A percentile compares a stretch with the other conserved stretches of the same genome.
phyloP scores from a whole-genome alignment of 2,113 vertebrate genomes.

The Nothocercus nigrocapillus region DNA sequence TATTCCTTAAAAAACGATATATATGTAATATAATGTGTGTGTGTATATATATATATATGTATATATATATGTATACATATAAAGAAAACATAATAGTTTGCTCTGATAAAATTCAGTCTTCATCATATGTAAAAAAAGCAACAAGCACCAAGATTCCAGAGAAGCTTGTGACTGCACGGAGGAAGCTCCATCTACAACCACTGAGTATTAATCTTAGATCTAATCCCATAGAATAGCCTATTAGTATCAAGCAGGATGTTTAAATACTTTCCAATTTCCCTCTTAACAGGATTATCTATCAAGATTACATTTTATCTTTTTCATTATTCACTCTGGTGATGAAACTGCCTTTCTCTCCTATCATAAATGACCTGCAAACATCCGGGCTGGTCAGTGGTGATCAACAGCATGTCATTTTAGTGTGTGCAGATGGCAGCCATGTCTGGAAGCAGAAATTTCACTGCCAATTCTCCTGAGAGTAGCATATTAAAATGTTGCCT shows the following conservation, averaged over 20 bases:
- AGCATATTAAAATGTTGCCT: neutral
- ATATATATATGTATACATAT: too few species aligned
- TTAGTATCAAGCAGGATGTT: constrained; percentile 21
- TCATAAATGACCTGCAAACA: constrained; percentile 28
- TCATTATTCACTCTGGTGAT: constrained; percentile 23
- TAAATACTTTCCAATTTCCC: constrained; percentile 39
- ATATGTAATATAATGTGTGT: too few species aligned
- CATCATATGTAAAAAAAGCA: neutral
- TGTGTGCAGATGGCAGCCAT: neutral
- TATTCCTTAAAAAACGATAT: neutral
- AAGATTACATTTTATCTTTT: constrained; percentile 46
- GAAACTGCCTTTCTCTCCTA: constrained; percentile 6
- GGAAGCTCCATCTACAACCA: constrained; percentile 2
- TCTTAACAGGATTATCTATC: constrained; percentile 47
- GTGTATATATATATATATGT: too few species aligned
- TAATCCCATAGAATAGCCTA: constrained; percentile 12
- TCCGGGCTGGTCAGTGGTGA: neutral
- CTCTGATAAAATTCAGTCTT: neutral
- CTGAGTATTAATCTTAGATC: constrained; percentile 27
- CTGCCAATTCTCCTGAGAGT: neutral
- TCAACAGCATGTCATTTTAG: neutral
- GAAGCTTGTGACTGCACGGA: neutral
- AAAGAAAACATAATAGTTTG: neutral
- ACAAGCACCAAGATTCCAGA: neutral
- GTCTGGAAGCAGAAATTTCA: constrained; percentile 27